A percentile compares a stretch with the other conserved stretches of the same genome.
Evolutionary conservation across 2,888 invertebrate genomes (phyloP).

Genomic region (Andrena trimmerana): DNA sequence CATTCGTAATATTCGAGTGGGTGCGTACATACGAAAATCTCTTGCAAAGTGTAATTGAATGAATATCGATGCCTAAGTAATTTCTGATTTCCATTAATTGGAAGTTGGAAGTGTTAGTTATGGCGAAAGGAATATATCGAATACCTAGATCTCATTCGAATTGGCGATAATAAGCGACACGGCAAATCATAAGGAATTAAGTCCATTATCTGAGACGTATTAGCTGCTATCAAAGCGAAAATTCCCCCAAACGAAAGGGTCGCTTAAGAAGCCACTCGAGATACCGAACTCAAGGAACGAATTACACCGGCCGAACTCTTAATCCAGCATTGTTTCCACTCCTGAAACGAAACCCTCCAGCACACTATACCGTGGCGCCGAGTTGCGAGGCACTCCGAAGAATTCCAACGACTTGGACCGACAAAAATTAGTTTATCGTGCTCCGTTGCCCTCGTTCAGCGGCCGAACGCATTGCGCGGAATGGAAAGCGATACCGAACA

Average conservation of each 20-base stretch:
- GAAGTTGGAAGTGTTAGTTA: no score
- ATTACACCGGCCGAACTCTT: slow-evolving; percentile 47
- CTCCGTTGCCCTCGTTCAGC: slow-evolving; percentile 9
- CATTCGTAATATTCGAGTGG: no score
- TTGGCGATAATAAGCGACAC: not conserved
- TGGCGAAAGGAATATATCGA: no score
- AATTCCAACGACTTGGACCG: slow-evolving; percentile 24
- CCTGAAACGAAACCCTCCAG: slow-evolving; percentile 24
- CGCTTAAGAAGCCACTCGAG: slow-evolving; percentile 31
- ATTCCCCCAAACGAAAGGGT: slow-evolving; percentile 11
- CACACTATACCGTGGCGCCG: slow-evolving; percentile 10
- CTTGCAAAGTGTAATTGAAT: no score
- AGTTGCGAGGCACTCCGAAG: slow-evolving; percentile 14
- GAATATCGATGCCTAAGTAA: no score
- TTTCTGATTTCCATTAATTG: no score
- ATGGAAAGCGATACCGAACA: not conserved
- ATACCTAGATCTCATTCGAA: not conserved
- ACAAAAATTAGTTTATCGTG: slow-evolving; percentile 26
- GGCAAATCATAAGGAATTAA: not conserved
- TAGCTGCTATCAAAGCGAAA: slow-evolving; percentile 16
- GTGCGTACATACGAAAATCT: no score
- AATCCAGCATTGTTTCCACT: slow-evolving; percentile 37
- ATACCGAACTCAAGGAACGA: slow-evolving; percentile 41
- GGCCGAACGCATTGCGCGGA: not conserved
- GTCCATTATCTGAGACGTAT: not conserved